These are phyloP conservation scores for Globodera ellingtonae DNA, from an alignment of 1,140 invertebrate species.

Conservation along the genomic window DNA sequence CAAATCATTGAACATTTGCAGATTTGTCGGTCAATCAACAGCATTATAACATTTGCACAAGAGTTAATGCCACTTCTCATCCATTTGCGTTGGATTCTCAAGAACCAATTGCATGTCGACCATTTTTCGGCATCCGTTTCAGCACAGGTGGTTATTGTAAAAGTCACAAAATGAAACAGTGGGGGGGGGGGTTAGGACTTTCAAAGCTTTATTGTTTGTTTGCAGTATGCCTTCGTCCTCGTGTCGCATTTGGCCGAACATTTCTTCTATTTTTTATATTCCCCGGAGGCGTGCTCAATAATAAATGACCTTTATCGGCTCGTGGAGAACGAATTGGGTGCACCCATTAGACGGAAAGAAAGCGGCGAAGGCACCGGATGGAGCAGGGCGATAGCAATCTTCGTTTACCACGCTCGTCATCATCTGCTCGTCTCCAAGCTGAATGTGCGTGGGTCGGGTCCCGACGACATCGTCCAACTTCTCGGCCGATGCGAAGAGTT, in stretches of 20 bases:
- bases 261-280: constrained; percentile 50
- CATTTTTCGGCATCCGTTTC: constrained; percentile 46
- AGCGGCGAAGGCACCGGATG: constrained; percentile 42
- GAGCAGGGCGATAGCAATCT: constrained; percentile 39
- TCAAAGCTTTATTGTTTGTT: background rate
- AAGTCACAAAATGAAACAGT: too few relatives aligned
- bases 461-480: constrained; percentile 1
- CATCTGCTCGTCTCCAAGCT: constrained; percentile 33
- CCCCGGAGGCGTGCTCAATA: constrained; percentile 38
- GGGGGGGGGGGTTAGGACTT: too few relatives aligned
- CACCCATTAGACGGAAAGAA: background rate
- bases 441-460: background rate
- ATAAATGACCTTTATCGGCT: constrained; percentile 45
- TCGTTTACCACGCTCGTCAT: constrained; percentile 38
- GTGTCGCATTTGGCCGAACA: constrained; percentile 44
- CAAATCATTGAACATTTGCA: background rate
- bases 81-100: constrained; percentile 36
- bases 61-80: constrained; percentile 38
- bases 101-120: constrained; percentile 40
- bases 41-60: background rate
- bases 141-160: constrained; percentile 25
- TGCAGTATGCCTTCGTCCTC: constrained; percentile 43
- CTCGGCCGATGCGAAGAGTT: constrained; percentile 34
- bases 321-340: constrained; percentile 31
- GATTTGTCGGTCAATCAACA: constrained; percentile 14